phyloP scores from a whole-genome alignment of 1,140 invertebrate species.

The Hypsibius dujardini region DNA sequence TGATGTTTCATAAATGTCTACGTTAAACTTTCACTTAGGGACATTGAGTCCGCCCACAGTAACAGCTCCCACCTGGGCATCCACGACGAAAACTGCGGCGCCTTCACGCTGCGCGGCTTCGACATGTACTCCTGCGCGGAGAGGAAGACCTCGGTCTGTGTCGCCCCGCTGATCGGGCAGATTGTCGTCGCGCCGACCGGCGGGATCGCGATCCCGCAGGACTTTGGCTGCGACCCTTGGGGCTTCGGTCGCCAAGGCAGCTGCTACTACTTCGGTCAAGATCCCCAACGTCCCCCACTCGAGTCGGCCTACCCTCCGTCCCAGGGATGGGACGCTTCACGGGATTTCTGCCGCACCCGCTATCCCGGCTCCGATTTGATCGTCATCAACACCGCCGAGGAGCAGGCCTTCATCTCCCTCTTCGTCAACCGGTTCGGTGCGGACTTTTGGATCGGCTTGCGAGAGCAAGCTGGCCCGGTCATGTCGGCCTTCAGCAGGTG shows the following conservation, averaged over 20 bases:
- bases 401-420: not conserved
- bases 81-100: not conserved
- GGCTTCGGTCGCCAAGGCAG: not conserved
- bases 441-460: not conserved
- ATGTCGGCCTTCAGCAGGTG: not conserved
- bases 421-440: not conserved
- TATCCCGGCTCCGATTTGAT: not conserved
- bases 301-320: not conserved
- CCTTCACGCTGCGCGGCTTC: not conserved
- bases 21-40: too few relatives aligned
- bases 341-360: not conserved
- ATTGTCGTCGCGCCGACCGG: not conserved
- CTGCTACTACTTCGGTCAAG: constrained; percentile 6
- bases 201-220: not conserved
- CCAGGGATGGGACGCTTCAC: not conserved
- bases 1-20: too few relatives aligned
- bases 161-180: not conserved
- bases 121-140: not conserved
- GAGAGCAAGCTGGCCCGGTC: not conserved
- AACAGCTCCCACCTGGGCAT: not conserved
- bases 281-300: not conserved
- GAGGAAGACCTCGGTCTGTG: constrained; percentile 3
- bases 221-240: not conserved
- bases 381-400: not conserved
- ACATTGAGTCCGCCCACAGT: not conserved